Evolutionary conservation across 2,113 vertebrate genomes (phyloP).

Genomic region (Centrocercus urophasianus): DNA sequence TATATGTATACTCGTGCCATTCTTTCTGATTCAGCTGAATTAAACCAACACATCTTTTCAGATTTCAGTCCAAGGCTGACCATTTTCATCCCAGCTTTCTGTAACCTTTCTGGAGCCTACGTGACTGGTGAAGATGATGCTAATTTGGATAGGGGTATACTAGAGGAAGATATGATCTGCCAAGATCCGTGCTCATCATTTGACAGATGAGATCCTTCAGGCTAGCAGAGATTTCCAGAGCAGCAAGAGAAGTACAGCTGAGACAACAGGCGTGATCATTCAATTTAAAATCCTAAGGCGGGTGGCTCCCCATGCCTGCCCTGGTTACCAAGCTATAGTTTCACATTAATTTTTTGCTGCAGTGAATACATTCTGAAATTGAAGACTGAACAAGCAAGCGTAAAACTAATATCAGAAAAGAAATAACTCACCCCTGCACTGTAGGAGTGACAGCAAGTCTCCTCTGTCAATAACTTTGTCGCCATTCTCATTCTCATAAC

Average conservation of each 20-base stretch:
- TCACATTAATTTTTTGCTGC: conserved; percentile 17
- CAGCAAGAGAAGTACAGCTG: not conserved
- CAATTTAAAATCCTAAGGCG: conserved; percentile 6
- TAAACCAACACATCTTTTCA: not conserved
- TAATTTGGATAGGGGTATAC: not conserved
- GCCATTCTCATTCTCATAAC: conserved; percentile 68
- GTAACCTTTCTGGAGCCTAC: not conserved
- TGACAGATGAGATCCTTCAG: not conserved
- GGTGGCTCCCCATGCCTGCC: not conserved
- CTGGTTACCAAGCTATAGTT: not conserved
- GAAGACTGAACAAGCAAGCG: not conserved
- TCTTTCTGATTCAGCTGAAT: not conserved
- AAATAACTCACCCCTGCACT: conserved; percentile 81
- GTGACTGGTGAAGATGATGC: not conserved
- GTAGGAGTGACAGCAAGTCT: conserved; percentile 84
- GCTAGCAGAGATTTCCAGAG: conserved; percentile 17
- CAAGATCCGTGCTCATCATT: not conserved
- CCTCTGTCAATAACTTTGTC: conserved; percentile 78
- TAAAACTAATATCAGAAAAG: conserved; percentile 14
- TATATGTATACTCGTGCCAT: not conserved
- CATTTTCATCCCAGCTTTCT: not conserved
- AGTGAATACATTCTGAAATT: not conserved
- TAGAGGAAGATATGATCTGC: not conserved
- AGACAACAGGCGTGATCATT: conserved; percentile 21
- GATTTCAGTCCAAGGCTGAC: not conserved